Conservation (phyloP, 2,888 invertebrate species). For the Clostera curtula region DNA sequence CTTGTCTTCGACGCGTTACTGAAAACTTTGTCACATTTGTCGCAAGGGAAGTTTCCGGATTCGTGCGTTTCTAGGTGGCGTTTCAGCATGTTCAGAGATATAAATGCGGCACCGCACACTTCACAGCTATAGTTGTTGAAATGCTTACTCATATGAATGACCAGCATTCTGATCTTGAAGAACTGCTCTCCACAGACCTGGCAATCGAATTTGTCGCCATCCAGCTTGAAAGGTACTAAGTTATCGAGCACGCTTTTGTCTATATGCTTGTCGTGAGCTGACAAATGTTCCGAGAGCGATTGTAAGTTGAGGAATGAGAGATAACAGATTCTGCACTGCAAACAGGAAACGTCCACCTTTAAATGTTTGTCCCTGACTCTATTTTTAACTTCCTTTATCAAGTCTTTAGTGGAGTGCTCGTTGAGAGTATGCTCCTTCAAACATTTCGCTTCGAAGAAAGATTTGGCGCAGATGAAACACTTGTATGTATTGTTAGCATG, state of each 20-base stretch:
- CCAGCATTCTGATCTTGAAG: slow-evolving; percentile 39
- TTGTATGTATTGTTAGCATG: slow-evolving; percentile 48
- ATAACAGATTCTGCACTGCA: slow-evolving; percentile 48
- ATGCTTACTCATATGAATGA: slow-evolving; percentile 59
- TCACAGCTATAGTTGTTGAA: slow-evolving; percentile 59
- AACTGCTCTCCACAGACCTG: slow-evolving; percentile 47
- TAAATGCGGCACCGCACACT: slow-evolving; percentile 48
- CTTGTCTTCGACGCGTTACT: slow-evolving; percentile 41
- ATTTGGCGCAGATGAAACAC: slow-evolving; percentile 43
- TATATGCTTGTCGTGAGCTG: slow-evolving; percentile 38
- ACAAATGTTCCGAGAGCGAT: slow-evolving; percentile 41
- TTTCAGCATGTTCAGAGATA: slow-evolving; percentile 38
- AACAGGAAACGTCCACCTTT: slow-evolving; percentile 46
- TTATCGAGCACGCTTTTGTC: slow-evolving; percentile 39
- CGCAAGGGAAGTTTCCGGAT: slow-evolving; percentile 47
- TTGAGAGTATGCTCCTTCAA: slow-evolving; percentile 39
- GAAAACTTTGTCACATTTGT: slow-evolving; percentile 53
- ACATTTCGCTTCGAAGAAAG: slow-evolving; percentile 31
- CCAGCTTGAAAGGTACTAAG: slow-evolving; percentile 51
- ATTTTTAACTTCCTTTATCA: slow-evolving; percentile 34
- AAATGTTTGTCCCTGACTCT: slow-evolving; percentile 38
- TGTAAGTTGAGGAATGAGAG: slow-evolving; percentile 25
- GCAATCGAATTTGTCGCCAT: slow-evolving; percentile 38
- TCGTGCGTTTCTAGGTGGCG: slow-evolving; percentile 46
- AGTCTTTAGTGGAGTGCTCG: slow-evolving; percentile 33